phyloP scores from a whole-genome alignment of 2,113 vertebrate genomes.

The Steatornis caripensis region DNA sequence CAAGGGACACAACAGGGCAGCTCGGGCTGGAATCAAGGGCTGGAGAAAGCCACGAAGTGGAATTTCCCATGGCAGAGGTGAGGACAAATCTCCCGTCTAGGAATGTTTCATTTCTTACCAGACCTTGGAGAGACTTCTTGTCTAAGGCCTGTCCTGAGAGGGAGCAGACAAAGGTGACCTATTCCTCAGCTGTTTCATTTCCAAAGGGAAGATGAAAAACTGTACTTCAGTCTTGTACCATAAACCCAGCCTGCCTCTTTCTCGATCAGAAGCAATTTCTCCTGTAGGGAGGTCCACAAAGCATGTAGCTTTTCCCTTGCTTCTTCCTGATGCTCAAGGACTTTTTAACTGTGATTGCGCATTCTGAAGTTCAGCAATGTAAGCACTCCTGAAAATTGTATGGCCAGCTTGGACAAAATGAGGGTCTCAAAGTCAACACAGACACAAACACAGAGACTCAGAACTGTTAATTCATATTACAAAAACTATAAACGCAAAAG shows the following conservation, averaged over 20 bases:
- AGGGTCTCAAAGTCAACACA: neutral
- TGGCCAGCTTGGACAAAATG: neutral
- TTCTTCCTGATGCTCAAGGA: neutral
- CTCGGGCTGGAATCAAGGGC: neutral
- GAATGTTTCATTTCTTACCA: neutral
- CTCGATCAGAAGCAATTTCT: neutral
- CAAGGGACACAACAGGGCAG: neutral
- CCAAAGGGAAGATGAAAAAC: neutral
- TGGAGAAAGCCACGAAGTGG: neutral
- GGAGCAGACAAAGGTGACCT: neutral
- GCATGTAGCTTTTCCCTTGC: neutral
- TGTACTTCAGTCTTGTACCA: neutral
- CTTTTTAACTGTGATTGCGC: neutral
- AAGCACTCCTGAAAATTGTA: neutral
- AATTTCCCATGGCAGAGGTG: neutral
- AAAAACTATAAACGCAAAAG: neutral
- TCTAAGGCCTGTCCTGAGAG: neutral
- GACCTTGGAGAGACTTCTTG: neutral
- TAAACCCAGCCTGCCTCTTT: neutral
- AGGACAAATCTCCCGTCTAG: fast-evolving
- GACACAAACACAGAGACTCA: neutral
- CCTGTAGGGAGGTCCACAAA: neutral
- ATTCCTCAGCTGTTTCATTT: neutral
- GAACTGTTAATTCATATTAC: neutral
- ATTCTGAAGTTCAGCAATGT: neutral